Evolutionary conservation across 2,888 invertebrate genomes (phyloP), one percentile per base, ranked within the genome.

Genomic region (Dione vanillae): DNA sequence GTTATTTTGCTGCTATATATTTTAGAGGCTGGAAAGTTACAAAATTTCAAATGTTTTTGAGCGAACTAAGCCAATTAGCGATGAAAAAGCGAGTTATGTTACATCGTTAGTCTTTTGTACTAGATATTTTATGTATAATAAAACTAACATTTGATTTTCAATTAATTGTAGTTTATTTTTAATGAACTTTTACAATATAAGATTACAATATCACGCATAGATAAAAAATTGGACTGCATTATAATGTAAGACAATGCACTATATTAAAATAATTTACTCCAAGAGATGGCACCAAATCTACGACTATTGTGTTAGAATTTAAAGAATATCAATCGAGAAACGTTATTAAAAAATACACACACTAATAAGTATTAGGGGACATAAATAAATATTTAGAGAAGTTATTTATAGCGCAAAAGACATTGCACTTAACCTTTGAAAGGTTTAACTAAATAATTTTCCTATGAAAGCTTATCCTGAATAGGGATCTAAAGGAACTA

Each of bases 391-490:
- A 3, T 10, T 11, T 35, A 52, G 7, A 14, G 8, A 16, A 9
- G 6, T 2, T 6, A 16, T 54, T n/a, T 35, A 37, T 54, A 54
- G 12, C 35, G 35, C 10, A 37, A 54, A 37, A 7, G n/a, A 37
- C 35, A 45, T 27, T 10, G 16, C 19, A 54, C 54, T 56, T 56
- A 37, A 56, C 37, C 16, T 40, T 56, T 40, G 11, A 56, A 37
- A 7, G 56, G 16, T 37, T 56, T 56, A 56, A 56, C 56, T 37
- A 40, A 56, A 37, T 16, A 56, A 37, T 37, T 40, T 56, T 11
- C 56, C 16, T 56, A 56, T 16, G 11, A 56, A 47, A 37, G 37
- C 56, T 54, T 54, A 54, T 35, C 54, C 12, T 16, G 16, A 37
- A 11, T 56, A 11, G 37, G 16, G 37, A 11, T 56, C 56, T 56